Conservation (phyloP, 2,888 invertebrate genomes). For the Acleris laterana region DNA sequence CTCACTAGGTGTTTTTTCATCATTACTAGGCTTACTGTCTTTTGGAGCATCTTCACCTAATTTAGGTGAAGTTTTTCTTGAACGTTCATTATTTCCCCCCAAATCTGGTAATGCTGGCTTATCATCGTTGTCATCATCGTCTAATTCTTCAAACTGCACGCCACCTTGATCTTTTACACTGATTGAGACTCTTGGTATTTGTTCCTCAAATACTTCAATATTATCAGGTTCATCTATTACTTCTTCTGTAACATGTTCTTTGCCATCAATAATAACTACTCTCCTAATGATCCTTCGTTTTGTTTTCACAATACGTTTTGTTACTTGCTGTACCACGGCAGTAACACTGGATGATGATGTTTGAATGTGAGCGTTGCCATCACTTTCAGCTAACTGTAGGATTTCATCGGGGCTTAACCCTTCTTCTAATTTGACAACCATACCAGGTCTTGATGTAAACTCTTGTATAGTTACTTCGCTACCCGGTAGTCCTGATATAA, state of each 20-base stretch:
- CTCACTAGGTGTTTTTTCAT: slow-evolving; percentile 39
- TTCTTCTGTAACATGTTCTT: slow-evolving; percentile 93
- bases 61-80: slow-evolving; percentile 6
- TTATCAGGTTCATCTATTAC: slow-evolving; percentile 93
- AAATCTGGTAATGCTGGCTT: slow-evolving; percentile 15
- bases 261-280: slow-evolving; percentile 91
- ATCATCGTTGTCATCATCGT: slow-evolving; percentile 48
- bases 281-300: slow-evolving; percentile 90
- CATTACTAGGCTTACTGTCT: background rate
- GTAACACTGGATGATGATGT: slow-evolving; percentile 89
- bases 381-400: slow-evolving; percentile 69
- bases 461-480: slow-evolving; percentile 87
- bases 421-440: slow-evolving; percentile 83
- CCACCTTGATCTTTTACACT: slow-evolving; percentile 85
- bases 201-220: slow-evolving; percentile 88
- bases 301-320: slow-evolving; percentile 89
- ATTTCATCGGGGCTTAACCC: slow-evolving; percentile 81
- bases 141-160: slow-evolving; percentile 65
- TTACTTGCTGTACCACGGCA: slow-evolving; percentile 92
- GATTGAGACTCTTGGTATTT: slow-evolving; percentile 88
- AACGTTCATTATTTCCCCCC: background rate
- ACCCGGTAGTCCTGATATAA: slow-evolving; percentile 86
- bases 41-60: background rate
- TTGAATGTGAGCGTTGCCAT: slow-evolving; percentile 73
- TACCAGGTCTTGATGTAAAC: slow-evolving; percentile 86